Percentiles rank a stretch among this genome's conserved stretches.
Conservation (phyloP, 1,140 invertebrate genomes). For the Nasonia vitripennis region DNA sequence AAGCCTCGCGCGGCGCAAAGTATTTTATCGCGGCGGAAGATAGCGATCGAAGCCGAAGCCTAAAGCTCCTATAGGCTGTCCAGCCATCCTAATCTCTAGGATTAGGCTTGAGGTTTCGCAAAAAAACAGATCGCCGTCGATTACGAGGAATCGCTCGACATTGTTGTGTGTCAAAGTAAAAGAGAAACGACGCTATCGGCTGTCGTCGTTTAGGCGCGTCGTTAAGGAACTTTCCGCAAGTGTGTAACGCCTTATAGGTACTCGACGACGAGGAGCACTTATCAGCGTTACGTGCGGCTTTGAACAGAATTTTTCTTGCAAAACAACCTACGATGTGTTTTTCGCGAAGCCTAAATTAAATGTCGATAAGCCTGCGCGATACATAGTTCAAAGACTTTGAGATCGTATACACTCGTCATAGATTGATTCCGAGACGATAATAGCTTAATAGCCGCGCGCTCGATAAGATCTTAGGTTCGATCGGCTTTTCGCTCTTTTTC, state of each 20-base stretch:
- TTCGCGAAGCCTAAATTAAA: too few relatives aligned
- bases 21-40: slow-evolving; percentile 17
- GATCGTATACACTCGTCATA: too few relatives aligned
- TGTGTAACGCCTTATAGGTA: not conserved
- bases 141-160: slow-evolving; percentile 19
- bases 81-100: slow-evolving; percentile 29
- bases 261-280: not conserved
- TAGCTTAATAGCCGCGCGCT: too few relatives aligned
- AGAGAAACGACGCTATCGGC: not conserved
- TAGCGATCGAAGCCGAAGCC: slow-evolving; percentile 42
- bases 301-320: not conserved
- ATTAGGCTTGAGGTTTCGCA: slow-evolving; percentile 44
- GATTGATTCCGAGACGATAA: too few relatives aligned
- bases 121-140: slow-evolving; percentile 29
- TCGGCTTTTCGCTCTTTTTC: too few relatives aligned
- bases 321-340: not conserved
- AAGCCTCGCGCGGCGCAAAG: not conserved
- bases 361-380: too few relatives aligned
- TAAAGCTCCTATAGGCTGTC: slow-evolving; percentile 41
- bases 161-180: not conserved
- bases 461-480: too few relatives aligned
- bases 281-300: not conserved
- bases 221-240: not conserved
- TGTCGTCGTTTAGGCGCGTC: slow-evolving; percentile 23
- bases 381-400: too few relatives aligned